Base-by-base conservation (phyloP, 1,140 invertebrate species). In the Aricia agestis region DNA sequence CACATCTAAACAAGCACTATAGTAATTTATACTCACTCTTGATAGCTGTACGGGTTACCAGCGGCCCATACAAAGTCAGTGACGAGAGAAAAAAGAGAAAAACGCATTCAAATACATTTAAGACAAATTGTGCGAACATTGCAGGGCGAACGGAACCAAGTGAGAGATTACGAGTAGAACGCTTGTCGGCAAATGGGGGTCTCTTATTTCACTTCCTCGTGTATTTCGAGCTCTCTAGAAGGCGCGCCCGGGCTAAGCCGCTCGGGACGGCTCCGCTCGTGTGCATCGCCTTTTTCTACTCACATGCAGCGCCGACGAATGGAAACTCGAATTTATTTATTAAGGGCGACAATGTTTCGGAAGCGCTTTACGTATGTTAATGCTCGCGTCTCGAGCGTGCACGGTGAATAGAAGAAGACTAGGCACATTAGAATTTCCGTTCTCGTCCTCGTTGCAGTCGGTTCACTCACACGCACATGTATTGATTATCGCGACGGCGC, bases 51-150 rank as follows among this genome's bases (percentile, higher is more conserved):
- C 87, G 86, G 86, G 89, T 91, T 92, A 92, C 91, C 91, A 90
- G 92, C 91, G 85, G 88, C 90, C 91, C 91, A 92, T 92, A 92
- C 84, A 92, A 92, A 91, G 92, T 92, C 91, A 92, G 91, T 90
- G 91, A 92, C 88, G 89, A 91, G 87, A 91, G 89, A 91, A 91
- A 92, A 92, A 92, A 92, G 89, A 91, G 89, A 91, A 92, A 92
- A 92, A 92, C 91, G 92, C 91, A 92, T 92, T 92, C 91, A 92
- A 92, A 88, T 92, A 92, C 86, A 92, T 89, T 92, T 91, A 90
- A 90, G 89, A 92, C 84, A 92, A 91, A 88, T 91, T 89, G 89
- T 91, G 89, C 89, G 85, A 88, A 90, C 87, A 91, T 90, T 91
- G 89, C 89, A 89, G 89, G 89, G 89, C 89, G 89, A 91, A 91